Conservation (phyloP, 1,140 invertebrate genomes). For the Glomeris maerens region DNA sequence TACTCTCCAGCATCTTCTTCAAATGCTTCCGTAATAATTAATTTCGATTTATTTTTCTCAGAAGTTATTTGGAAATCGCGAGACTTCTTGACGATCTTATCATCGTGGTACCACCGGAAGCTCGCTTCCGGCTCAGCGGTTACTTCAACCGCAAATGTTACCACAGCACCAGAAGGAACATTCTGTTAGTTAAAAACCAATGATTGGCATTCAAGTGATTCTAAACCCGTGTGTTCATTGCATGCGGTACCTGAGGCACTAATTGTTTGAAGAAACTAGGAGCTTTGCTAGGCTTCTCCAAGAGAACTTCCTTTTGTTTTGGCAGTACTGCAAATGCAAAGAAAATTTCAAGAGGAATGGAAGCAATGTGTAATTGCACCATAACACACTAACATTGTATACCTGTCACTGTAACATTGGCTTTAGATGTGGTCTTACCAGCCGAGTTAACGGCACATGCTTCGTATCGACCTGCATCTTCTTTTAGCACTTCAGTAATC, state of each 20-base stretch:
- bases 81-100: constrained; percentile 38
- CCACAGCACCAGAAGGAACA: constrained; percentile 54
- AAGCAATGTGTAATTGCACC: too few relatives aligned
- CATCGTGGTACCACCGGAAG: constrained; percentile 71
- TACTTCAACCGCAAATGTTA: constrained; percentile 60
- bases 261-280: constrained; percentile 58
- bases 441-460: constrained; percentile 55
- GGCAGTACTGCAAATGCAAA: too few relatives aligned
- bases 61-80: constrained; percentile 52
- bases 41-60: constrained; percentile 59
- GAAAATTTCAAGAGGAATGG: too few relatives aligned
- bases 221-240: too few relatives aligned
- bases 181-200: too few relatives aligned
- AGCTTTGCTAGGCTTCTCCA: constrained; percentile 37
- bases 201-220: too few relatives aligned
- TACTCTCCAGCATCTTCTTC: constrained; percentile 58
- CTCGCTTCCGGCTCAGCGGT: constrained; percentile 59
- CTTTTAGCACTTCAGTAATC: constrained; percentile 51
- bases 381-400: constrained; percentile 14
- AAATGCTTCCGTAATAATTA: constrained; percentile 60
- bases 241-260: constrained; percentile 51
- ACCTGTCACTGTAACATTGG: constrained; percentile 46
- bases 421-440: constrained; percentile 59
- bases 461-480: constrained; percentile 71
- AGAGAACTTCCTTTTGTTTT: too few relatives aligned